Base-by-base conservation (phyloP, 2,113 vertebrate species). In the Cepphus grylle region DNA sequence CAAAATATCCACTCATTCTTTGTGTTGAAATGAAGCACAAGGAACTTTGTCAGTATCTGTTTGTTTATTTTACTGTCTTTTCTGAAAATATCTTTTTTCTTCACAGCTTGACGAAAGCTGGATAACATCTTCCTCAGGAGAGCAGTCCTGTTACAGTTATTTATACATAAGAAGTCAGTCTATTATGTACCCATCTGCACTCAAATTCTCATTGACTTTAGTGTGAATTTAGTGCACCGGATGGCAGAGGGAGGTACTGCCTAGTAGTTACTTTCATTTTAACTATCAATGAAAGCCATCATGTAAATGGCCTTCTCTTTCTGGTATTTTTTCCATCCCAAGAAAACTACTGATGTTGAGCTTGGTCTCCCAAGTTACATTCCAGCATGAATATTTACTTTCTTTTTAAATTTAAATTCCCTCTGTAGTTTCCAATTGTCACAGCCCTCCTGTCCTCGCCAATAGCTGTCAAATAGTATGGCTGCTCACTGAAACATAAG, bases 51-150 rank as follows among this genome's bases (percentile, higher is more conserved):
- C 63, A 52, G 45, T 70, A 40, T 79, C 69, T 76, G 14, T 79
- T 92, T 95, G 50, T 83, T 94, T 94, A 72, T 88, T 93, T 87
- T 62, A 77, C n/a, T 42, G 14, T 66, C 25, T 90, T 32, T 93
- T 93, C 83, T 61, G 77, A 94, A 96, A 94, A 88, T 81, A 78
- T 30, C 18, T 47, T 61, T 87, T 76, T 92, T 63, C 77, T 92
- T 95, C 88, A 36, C 82, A 91, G 49, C 43, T 91, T 95, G 88
- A 86, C 94, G 95, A 79, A 91, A 86, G 50, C 71, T 88, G 79
- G 63, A 52, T 55, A 72, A 49, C 6, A 7, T 93, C 83, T 89
- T 86, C 47, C 79, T 88, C 53, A 56, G 77, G 72, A 94, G 86
- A 86, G 59, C 80, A 72, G 65, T 86, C 91, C 43, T 81, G 62